Percentiles rank a stretch among this genome's conserved stretches.
Evolutionary conservation across 2,888 invertebrate genomes (phyloP).

Genomic region (Graphium colonna): DNA sequence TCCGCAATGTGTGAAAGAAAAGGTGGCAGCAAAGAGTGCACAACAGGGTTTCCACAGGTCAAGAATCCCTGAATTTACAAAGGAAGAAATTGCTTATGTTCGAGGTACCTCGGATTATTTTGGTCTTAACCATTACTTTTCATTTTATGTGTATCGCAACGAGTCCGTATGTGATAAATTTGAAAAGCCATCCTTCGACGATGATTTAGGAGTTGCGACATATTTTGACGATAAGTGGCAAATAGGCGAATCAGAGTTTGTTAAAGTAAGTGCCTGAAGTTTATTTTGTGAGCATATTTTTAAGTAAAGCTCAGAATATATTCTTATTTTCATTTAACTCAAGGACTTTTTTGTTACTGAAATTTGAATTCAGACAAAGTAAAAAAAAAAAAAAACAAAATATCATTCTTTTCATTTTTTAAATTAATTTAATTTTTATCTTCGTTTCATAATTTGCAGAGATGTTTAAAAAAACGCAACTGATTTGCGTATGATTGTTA

Average conservation of each 20-base stretch:
- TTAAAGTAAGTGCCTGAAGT: slow-evolving; percentile 6
- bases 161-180: slow-evolving; percentile 32
- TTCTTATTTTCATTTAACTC: too few relatives aligned
- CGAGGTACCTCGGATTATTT: too few relatives aligned
- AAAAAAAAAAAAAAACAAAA: too few relatives aligned
- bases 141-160: slow-evolving; percentile 48
- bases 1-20: slow-evolving; percentile 79
- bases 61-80: slow-evolving; percentile 70
- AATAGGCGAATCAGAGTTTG: slow-evolving; percentile 1
- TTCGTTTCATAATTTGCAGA: too few relatives aligned
- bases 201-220: slow-evolving; percentile 34
- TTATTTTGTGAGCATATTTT: too few relatives aligned
- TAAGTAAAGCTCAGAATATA: too few relatives aligned
- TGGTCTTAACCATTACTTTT: slow-evolving; percentile 83
- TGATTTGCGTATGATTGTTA: too few relatives aligned
- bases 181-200: slow-evolving; percentile 36
- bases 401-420: too few relatives aligned
- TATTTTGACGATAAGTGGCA: slow-evolving; percentile 25
- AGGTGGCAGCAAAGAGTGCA: slow-evolving; percentile 71
- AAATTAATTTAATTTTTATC: too few relatives aligned
- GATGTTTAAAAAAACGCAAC: too few relatives aligned
- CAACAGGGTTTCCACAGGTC: slow-evolving; percentile 70
- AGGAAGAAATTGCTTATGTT: slow-evolving; percentile 46
- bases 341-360: too few relatives aligned
- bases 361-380: too few relatives aligned